A percentile compares a stretch with the other conserved stretches of the same genome.
Conservation (phyloP, 2,797 vertebrate genomes). For the Leptoclinus maculatus region DNA sequence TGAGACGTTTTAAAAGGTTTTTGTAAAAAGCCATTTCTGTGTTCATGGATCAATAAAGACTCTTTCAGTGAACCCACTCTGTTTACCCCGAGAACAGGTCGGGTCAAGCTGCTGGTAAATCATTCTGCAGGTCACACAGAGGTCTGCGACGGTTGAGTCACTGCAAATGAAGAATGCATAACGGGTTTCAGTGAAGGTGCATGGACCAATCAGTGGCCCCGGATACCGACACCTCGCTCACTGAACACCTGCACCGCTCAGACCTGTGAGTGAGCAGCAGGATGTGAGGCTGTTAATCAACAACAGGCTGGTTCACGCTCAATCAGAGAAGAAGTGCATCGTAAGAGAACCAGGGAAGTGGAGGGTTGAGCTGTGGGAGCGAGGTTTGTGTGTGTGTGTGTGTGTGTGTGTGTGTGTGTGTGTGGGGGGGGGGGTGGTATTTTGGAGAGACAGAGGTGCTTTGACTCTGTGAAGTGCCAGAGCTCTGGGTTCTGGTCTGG, state of each 20-base stretch:
- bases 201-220: constrained; percentile 2
- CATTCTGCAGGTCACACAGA: constrained; percentile 56
- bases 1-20: not conserved
- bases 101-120: constrained; percentile 58
- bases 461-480: constrained; percentile 11
- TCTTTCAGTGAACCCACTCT: not conserved
- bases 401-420: not conserved
- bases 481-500: not conserved
- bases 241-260: not conserved
- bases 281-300: constrained; percentile 40
- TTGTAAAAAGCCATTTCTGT: not conserved
- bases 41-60: not conserved
- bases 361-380: too few relatives aligned
- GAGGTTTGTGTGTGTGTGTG: not conserved
- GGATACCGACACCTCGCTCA: constrained; percentile 11
- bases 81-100: constrained; percentile 18
- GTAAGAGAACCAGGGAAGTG: not conserved
- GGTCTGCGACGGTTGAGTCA: constrained; percentile 9
- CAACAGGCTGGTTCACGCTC: not conserved
- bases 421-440: not conserved
- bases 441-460: constrained; percentile 10
- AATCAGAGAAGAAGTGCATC: too few relatives aligned
- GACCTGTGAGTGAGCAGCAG: too few relatives aligned
- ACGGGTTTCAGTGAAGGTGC: not conserved
- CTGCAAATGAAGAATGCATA: constrained; percentile 13